phyloP scores from a whole-genome alignment of 2,888 invertebrate species.

The Polymixis flavicincta region DNA sequence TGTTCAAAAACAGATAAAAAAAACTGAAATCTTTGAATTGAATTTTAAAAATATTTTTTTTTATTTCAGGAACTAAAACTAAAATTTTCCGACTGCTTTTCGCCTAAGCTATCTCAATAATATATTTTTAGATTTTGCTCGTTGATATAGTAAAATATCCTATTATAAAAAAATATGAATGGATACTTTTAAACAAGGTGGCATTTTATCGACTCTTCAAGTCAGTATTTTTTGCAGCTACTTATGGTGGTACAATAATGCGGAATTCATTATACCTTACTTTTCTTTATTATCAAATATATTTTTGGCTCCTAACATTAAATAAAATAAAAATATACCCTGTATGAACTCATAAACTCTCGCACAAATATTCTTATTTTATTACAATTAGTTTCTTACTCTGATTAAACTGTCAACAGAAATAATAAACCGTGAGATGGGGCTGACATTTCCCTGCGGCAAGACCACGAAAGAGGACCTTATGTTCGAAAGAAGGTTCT shows the following conservation, averaged over 20 bases:
- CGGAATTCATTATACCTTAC: neutral
- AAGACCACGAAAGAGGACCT: constrained; percentile 85
- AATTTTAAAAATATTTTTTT: no score
- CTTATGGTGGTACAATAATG: no score
- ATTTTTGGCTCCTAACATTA: neutral
- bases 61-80: no score
- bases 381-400: neutral
- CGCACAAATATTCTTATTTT: neutral
- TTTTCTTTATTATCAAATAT: neutral
- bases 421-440: constrained; percentile 92
- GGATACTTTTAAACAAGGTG: neutral
- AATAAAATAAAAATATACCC: neutral
- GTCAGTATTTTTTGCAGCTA: neutral
- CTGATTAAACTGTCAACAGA: constrained; percentile 81
- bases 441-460: constrained; percentile 87
- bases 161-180: neutral
- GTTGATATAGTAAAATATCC: no score
- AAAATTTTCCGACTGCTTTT: no score
- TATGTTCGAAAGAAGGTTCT: constrained; percentile 93
- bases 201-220: no score
- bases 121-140: no score
- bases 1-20: no score
- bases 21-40: no score
- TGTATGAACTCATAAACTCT: neutral
- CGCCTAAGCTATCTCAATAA: no score